phyloP scores from a whole-genome alignment of 2,888 invertebrate species.

The Orthosia gracilis region DNA sequence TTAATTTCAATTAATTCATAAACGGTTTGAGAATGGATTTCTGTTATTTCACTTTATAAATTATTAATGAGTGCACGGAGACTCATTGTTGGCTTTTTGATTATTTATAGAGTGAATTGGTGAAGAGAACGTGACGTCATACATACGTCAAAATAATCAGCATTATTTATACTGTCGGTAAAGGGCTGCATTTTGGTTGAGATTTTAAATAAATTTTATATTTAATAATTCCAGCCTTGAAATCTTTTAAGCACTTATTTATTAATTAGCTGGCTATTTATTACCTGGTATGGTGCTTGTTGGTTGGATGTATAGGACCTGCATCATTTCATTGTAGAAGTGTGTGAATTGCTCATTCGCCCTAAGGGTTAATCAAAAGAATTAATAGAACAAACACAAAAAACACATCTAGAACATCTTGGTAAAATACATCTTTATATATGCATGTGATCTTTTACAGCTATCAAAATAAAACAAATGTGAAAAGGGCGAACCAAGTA shows the following conservation, averaged over 20 bases:
- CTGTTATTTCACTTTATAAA: constrained; percentile 52
- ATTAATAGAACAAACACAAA: no score
- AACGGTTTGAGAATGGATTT: constrained; percentile 41
- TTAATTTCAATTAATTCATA: constrained; percentile 66
- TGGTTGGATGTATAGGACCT: no score
- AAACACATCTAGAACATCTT: no score
- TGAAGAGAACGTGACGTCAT: constrained; percentile 12
- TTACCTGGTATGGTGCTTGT: no score
- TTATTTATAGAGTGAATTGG: constrained; percentile 27
- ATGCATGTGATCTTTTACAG: no score
- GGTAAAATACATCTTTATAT: no score
- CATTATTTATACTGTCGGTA: not conserved
- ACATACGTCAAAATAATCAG: constrained; percentile 1
- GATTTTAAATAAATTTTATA: no score
- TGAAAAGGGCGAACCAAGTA: not conserved
- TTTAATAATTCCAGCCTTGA: not conserved
- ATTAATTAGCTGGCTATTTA: not conserved
- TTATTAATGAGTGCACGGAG: constrained; percentile 44
- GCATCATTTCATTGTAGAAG: not conserved
- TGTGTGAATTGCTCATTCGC: not conserved
- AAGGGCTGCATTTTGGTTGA: not conserved
- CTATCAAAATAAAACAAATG: not conserved
- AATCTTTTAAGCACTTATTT: constrained; percentile 2
- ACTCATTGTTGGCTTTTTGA: constrained; percentile 28
- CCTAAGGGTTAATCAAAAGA: no score